Conservation (phyloP, 2,113 vertebrate genomes). For the Heteronetta atricapilla region DNA sequence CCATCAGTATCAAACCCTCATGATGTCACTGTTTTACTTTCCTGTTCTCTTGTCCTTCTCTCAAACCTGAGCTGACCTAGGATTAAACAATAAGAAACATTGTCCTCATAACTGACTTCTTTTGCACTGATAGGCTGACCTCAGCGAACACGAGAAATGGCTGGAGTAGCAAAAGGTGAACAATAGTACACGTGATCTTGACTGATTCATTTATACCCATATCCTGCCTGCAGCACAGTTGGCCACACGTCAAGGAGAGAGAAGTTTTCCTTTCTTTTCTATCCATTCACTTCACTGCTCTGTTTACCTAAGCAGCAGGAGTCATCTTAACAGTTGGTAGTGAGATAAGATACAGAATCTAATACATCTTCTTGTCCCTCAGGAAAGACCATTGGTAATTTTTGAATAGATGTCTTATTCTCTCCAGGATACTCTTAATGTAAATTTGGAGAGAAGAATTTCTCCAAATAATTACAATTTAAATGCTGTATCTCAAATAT, state of each 20-base stretch:
- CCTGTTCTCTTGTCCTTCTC: not conserved
- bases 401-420: not conserved
- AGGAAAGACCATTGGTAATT: not conserved
- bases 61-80: not conserved
- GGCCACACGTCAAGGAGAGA: not conserved
- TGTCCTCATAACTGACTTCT: not conserved
- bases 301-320: slow-evolving; percentile 2
- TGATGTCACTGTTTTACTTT: not conserved
- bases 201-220: fast-evolving
- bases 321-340: not conserved
- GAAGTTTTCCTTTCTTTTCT: not conserved
- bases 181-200: not conserved
- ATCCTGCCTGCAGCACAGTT: not conserved
- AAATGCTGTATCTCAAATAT: not conserved
- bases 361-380: not conserved
- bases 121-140: not conserved
- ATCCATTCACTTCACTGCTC: not conserved
- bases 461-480: slow-evolving; percentile 24
- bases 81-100: not conserved
- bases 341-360: not conserved
- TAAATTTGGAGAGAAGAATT: slow-evolving; percentile 33
- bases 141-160: not conserved
- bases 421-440: not conserved
- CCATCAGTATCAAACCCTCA: not conserved
- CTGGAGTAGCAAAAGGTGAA: not conserved